Conservation (phyloP, 1,140 invertebrate species). For the Eriocheir sinensis region DNA sequence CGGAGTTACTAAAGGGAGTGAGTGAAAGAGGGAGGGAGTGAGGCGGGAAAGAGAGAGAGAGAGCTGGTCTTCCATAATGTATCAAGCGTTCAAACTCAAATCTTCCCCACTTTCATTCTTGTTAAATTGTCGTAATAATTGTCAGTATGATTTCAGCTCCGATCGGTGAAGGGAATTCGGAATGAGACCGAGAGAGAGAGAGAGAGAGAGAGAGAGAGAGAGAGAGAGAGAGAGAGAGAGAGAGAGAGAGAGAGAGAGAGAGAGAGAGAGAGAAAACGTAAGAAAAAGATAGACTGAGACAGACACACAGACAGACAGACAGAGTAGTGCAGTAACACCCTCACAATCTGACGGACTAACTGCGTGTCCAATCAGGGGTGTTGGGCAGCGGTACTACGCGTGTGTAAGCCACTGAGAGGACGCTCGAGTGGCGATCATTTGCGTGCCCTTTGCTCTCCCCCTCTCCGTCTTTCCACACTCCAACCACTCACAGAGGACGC, state of each 20-base stretch:
- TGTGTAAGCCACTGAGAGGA: neutral
- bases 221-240: slow-evolving; percentile 8
- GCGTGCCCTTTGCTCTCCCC: neutral
- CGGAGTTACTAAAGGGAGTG: neutral
- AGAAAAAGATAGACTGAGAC: neutral
- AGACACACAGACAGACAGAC: neutral
- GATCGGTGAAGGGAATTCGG: neutral
- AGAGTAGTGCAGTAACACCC: neutral
- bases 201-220: neutral
- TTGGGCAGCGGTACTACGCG: neutral
- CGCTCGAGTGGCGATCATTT: neutral
- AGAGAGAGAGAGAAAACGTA: slow-evolving; percentile 12
- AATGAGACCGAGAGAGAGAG: neutral
- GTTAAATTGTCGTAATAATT: slow-evolving; percentile 18
- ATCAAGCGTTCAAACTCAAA: neutral
- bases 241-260: neutral
- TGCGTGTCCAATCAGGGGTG: neutral
- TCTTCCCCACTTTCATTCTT: neutral
- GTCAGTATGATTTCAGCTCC: neutral
- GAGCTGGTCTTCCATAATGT: neutral
- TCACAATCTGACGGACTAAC: neutral
- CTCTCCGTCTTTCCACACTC: no score
- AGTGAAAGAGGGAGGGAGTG: neutral
- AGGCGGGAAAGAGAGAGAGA: neutral
- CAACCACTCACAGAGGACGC: neutral